Evolutionary conservation across 2,888 invertebrate species (phyloP), one percentile per base, ranked within the genome.

Genomic region (Heliconius ismenius): DNA sequence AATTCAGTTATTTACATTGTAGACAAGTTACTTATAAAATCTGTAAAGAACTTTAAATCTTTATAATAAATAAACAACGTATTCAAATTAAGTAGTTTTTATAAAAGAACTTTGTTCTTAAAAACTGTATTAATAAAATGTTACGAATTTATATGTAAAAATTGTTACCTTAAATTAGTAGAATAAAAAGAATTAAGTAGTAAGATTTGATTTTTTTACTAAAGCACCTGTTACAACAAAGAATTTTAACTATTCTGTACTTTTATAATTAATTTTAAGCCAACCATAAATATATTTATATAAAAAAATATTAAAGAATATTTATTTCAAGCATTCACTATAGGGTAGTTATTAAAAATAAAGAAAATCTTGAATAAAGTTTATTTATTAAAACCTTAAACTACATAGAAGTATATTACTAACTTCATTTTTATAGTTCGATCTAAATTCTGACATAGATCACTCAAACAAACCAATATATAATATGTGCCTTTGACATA

Each of bases 361-460:
- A 84, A 85, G 83, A 81, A 79, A 81, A 76, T 82, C 85, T 88
- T 89, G 89, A 89, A 89, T 90, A 88, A 88, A 90, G 87, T 91
- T 91, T 92, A 91, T 92, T 93, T 90, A 91, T 89, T 92, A 90
- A 91, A 93, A 90, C 91, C 93, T 92, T 90, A 91, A 90, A 90
- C 91, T 93, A 93, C 92, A 91, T 86, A 90, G 90, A 90, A 87
- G 87, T 89, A 88, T 87, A 89, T 84, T 60, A 86, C 89, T 90
- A 90, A 91, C 89, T 91, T 83, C 84, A 87, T 86, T 87, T 85
- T 87, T 83, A 86, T 89, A 88, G 85, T 87, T 86, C 84, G 88
- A 90, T 87, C 89, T 90, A 90, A 84, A 87, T 89, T 88, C 87
- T 84, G 88, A 88, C 88, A 86, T 91, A 90, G 89, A 88, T 89